Conservation (phyloP, 2,113 vertebrate species). For the Aix galericulata region DNA sequence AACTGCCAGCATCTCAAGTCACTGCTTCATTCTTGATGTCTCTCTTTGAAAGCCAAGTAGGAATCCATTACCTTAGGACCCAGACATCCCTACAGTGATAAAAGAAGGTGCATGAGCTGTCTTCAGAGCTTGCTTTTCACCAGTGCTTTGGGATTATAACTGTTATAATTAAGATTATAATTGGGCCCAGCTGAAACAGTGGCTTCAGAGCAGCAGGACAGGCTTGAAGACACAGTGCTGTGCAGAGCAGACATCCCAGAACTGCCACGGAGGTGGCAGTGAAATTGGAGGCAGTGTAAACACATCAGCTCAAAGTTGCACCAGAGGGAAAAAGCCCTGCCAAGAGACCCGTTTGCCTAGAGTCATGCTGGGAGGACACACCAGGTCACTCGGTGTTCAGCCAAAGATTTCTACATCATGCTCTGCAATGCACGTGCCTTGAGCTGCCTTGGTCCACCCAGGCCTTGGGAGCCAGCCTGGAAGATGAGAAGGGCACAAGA, state of each 20-base stretch:
- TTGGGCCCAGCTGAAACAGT: neutral
- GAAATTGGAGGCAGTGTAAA: neutral
- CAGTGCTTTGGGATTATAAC: neutral
- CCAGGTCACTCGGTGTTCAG: neutral
- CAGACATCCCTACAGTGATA: neutral
- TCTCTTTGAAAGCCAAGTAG: neutral
- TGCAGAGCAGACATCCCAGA: neutral
- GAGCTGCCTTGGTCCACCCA: neutral
- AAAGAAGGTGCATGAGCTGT: neutral
- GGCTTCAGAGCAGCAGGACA: neutral
- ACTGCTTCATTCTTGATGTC: neutral
- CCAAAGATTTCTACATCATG: constrained; percentile 3
- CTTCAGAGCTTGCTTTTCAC: neutral
- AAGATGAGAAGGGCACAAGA: neutral
- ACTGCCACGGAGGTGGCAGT: neutral
- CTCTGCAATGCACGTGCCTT: neutral
- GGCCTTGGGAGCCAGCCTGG: neutral
- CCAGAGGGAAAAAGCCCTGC: neutral
- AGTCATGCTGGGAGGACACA: neutral
- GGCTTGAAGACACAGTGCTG: neutral
- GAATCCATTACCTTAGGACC: neutral
- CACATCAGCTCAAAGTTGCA: neutral
- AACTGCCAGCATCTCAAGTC: neutral
- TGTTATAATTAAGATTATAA: neutral
- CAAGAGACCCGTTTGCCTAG: neutral